phyloP scores from a whole-genome alignment of 2,888 invertebrate genomes.

The Panopea generosa region DNA sequence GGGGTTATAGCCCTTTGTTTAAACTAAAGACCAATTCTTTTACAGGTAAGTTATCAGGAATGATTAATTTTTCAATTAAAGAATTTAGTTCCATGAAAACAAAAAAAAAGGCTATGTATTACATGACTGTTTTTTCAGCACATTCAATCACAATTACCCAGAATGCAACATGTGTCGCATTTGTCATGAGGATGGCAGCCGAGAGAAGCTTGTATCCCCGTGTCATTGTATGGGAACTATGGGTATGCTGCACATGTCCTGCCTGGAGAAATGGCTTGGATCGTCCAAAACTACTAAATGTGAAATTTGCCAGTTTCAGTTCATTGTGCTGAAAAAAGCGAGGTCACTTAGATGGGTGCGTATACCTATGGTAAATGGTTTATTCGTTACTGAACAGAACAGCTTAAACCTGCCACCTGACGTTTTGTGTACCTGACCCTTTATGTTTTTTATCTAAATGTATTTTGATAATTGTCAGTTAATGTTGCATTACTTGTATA shows the following conservation, averaged over 20 bases:
- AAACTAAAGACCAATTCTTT: too few relatives aligned
- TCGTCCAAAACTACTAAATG: constrained; percentile 91
- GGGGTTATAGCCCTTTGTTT: too few relatives aligned
- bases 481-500: too few relatives aligned
- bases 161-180: constrained; percentile 86
- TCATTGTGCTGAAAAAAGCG: constrained; percentile 88
- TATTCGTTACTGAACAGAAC: neutral
- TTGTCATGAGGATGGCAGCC: constrained; percentile 86
- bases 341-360: constrained; percentile 85
- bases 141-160: neutral
- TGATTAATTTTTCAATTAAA: too few relatives aligned
- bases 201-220: constrained; percentile 87
- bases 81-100: too few relatives aligned
- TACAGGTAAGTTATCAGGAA: too few relatives aligned
- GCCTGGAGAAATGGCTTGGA: constrained; percentile 91
- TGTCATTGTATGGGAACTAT: constrained; percentile 89
- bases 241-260: constrained; percentile 90
- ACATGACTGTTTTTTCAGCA: too few relatives aligned
- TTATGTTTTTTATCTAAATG: too few relatives aligned
- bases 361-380: neutral
- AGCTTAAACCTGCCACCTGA: too few relatives aligned
- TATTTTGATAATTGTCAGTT: too few relatives aligned
- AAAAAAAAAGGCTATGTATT: too few relatives aligned
- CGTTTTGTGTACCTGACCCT: too few relatives aligned
- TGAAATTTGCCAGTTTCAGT: constrained; percentile 90